Percentiles rank a stretch among this genome's conserved stretches.
phyloP scores from a whole-genome alignment of 2,113 vertebrate species.

The Ceyx melanurus region DNA sequence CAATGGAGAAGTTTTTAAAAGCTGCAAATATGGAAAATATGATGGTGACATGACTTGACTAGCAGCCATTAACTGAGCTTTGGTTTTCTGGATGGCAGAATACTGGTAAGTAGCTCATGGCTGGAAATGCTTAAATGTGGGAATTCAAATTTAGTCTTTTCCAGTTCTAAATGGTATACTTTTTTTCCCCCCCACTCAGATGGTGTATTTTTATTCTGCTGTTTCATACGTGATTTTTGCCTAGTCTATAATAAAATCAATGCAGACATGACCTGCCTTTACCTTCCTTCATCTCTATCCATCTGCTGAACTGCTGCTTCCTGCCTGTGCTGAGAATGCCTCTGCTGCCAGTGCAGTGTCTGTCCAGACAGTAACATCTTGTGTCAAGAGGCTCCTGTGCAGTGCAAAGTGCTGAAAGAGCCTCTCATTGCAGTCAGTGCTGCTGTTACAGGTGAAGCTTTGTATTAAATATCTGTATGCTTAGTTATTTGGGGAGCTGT shows the following conservation, averaged over 20 bases:
- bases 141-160: background rate
- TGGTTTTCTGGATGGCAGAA: background rate
- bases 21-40: conserved; percentile 14
- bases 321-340: background rate
- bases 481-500: background rate
- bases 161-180: background rate
- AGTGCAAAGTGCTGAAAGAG: background rate
- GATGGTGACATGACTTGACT: background rate
- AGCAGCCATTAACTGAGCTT: background rate
- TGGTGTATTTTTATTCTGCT: background rate
- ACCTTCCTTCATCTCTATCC: background rate
- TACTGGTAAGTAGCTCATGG: background rate
- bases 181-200: background rate
- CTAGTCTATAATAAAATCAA: background rate
- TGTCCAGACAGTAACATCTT: background rate
- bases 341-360: background rate
- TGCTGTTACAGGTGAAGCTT: background rate
- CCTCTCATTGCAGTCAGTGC: background rate
- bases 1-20: background rate
- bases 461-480: background rate
- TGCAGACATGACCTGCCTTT: background rate
- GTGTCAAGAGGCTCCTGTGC: background rate
- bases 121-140: background rate
- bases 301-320: background rate
- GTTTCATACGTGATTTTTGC: background rate